Percentiles rank a stretch among this genome's conserved stretches.
These are phyloP conservation scores for Pica pica DNA, from an alignment of 2,113 vertebrate genomes.

Conservation along the genomic window DNA sequence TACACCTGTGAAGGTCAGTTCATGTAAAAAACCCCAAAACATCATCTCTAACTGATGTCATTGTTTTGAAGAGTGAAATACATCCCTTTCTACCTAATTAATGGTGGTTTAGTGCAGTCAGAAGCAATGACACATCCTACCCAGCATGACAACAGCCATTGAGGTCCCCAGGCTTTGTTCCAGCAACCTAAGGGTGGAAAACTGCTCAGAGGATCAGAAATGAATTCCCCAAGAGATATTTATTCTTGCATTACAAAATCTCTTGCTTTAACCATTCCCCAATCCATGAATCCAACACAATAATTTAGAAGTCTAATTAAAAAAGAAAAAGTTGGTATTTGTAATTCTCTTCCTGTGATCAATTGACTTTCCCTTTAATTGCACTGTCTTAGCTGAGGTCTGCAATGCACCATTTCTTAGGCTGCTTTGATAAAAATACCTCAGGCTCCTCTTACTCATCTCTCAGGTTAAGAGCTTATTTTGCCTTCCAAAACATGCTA, in stretches of 20 bases:
- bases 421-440: slow-evolving; percentile 3
- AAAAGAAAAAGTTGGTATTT: neutral
- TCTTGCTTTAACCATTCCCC: neutral
- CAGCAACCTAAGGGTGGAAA: neutral
- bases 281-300: neutral
- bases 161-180: neutral
- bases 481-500: neutral
- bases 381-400: neutral
- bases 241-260: neutral
- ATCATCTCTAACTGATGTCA: neutral
- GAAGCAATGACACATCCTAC: neutral
- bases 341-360: neutral
- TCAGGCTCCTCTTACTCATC: neutral
- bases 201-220: neutral
- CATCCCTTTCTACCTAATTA: neutral
- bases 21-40: neutral
- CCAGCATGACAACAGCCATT: neutral
- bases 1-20: neutral
- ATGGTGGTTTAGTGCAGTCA: neutral
- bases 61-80: neutral
- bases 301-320: neutral
- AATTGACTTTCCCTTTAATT: neutral
- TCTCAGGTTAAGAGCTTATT: neutral
- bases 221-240: neutral
- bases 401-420: neutral